Evolutionary conservation across 1,140 invertebrate species (phyloP).

Genomic region (Piezodorus guildinii): DNA sequence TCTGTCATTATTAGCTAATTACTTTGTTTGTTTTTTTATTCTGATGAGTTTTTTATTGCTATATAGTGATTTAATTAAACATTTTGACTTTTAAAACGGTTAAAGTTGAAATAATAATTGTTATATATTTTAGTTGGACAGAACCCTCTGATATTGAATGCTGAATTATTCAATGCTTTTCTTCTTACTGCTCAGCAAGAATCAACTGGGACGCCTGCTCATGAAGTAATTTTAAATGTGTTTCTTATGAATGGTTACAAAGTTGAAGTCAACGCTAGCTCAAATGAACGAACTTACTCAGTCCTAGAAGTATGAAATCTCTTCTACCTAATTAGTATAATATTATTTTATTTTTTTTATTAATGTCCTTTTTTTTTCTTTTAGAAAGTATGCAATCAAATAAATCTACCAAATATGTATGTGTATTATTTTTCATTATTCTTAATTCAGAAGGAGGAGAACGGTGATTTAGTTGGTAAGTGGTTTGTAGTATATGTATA

Average conservation of each 20-base stretch:
- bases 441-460: slow-evolving; percentile 64
- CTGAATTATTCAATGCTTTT: slow-evolving; percentile 74
- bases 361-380: slow-evolving; percentile 29
- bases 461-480: slow-evolving; percentile 51
- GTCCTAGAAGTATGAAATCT: slow-evolving; percentile 51
- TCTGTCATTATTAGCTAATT: neutral
- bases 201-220: slow-evolving; percentile 52
- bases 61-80: too few species aligned
- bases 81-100: too few species aligned
- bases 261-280: slow-evolving; percentile 65
- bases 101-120: neutral
- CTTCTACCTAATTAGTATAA: neutral
- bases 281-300: slow-evolving; percentile 68
- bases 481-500: slow-evolving; percentile 24
- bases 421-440: slow-evolving; percentile 81
- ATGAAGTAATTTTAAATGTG: slow-evolving; percentile 66
- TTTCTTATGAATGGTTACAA: slow-evolving; percentile 76
- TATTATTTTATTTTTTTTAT: neutral
- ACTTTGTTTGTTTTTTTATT: neutral
- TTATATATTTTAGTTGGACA: slow-evolving; percentile 62
- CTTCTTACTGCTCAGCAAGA: slow-evolving; percentile 84
- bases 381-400: slow-evolving; percentile 59
- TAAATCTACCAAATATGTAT: slow-evolving; percentile 64
- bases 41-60: neutral
- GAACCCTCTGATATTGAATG: slow-evolving; percentile 61